Base-by-base conservation (phyloP, 2,113 vertebrate genomes). In the Girardinichthys multiradiatus region DNA sequence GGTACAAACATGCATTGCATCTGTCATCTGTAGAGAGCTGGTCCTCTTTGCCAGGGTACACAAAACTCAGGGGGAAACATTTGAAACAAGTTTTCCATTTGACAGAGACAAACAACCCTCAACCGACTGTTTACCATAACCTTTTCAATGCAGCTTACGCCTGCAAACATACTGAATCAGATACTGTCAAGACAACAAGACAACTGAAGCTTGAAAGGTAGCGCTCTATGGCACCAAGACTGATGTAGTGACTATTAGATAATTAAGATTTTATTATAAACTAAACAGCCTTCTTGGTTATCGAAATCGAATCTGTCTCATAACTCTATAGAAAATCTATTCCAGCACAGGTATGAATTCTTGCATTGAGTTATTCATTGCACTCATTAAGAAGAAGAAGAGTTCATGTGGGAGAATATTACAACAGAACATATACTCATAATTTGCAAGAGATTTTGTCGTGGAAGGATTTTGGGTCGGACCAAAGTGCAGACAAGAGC, bases 111-210 rank as follows among this genome's bases (percentile, higher is more conserved):
- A 24, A n/a, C 42, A 67, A 17, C 65, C 48, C 30, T 1, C 48
- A 19, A 39, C 30, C 19, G 45, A 45, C 28, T 35, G 57, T 73
- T 57, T 64, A 42, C 28, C 28, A 24, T 24, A 27, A 51, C 39
- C 21, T 29, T 42, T 72, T 68, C 66, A 76, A 73, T 51, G 45
- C 64, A 71, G 66, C 4, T 33, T n/a, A n/a, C n/a, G n/a, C n/a
- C n/a, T n/a, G n/a, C n/a, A n/a, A n/a, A n/a, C n/a, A n/a, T n/a
- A n/a, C n/a, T n/a, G n/a, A n/a, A n/a, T n/a, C n/a, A n/a, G n/a
- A n/a, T n/a, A n/a, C n/a, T n/a, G n/a, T n/a, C n/a, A n/a, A n/a
- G n/a, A n/a, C n/a, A n/a, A n/a, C n/a, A n/a, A n/a, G n/a, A n/a
- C n/a, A n/a, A n/a, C n/a, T n/a, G n/a, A n/a, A n/a, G n/a, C n/a